Conservation (phyloP, 2,113 vertebrate species). For the Lathamus discolor region DNA sequence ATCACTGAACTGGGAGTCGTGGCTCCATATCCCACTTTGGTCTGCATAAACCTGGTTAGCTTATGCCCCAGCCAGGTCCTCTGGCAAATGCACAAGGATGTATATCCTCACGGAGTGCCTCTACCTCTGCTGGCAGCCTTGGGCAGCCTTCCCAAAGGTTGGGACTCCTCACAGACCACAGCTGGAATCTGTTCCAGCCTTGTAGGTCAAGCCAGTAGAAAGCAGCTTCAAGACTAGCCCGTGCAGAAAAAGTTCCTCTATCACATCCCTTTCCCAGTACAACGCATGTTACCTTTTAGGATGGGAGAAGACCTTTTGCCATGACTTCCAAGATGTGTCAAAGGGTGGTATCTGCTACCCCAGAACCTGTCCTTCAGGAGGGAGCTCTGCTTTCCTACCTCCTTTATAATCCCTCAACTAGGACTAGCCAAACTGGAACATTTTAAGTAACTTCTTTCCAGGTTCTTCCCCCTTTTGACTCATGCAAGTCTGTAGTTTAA, state of each 20-base stretch:
- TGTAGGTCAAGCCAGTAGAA: not conserved
- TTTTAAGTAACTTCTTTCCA: not conserved
- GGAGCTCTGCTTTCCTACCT: not conserved
- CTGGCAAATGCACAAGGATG: fast-evolving
- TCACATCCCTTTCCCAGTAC: not conserved
- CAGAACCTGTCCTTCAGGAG: not conserved
- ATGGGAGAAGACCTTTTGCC: not conserved
- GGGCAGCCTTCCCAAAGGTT: not conserved
- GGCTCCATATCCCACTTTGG: not conserved
- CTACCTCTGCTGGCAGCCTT: not conserved
- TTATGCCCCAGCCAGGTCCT: not conserved
- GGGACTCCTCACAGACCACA: not conserved
- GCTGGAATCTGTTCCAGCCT: not conserved
- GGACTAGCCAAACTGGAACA: not conserved
- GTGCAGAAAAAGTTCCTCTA: not conserved
- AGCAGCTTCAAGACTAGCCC: not conserved
- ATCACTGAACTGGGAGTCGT: not conserved
- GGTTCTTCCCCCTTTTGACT: not conserved
- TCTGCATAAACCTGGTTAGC: not conserved
- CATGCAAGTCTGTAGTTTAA: not conserved
- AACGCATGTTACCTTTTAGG: not conserved
- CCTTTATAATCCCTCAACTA: not conserved
- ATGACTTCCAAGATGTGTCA: fast-evolving
- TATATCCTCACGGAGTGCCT: not conserved
- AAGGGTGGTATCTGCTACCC: not conserved